Conservation (phyloP, 2,888 invertebrate genomes). For the Odontocolon sp. region DNA sequence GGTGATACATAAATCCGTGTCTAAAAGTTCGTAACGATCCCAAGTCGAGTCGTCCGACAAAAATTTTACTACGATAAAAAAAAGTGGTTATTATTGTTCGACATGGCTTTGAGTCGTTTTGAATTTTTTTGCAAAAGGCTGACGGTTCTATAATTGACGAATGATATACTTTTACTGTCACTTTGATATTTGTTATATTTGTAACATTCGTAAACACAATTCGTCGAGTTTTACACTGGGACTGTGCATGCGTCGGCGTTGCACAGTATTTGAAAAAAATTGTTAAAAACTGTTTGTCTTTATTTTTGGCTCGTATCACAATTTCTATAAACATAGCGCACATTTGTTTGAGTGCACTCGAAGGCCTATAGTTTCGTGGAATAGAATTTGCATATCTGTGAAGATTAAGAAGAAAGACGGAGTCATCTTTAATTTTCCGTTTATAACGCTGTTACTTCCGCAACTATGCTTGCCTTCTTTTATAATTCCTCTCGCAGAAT, state of each 20-base stretch:
- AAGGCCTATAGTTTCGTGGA: background rate
- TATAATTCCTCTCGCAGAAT: constrained; percentile 35
- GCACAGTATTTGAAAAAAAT: constrained; percentile 39
- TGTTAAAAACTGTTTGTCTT: background rate
- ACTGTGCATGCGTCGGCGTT: constrained; percentile 46
- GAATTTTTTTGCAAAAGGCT: too few relatives aligned
- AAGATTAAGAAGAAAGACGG: background rate
- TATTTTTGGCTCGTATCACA: constrained; percentile 29
- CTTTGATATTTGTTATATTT: too few relatives aligned
- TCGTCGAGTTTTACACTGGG: background rate
- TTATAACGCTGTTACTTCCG: constrained; percentile 14
- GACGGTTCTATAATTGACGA: too few relatives aligned
- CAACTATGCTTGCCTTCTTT: constrained; percentile 39
- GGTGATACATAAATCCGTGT: too few relatives aligned
- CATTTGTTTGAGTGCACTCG: constrained; percentile 28
- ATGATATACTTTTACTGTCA: too few relatives aligned
- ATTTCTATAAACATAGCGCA: constrained; percentile 14
- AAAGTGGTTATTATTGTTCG: too few relatives aligned
- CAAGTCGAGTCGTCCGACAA: too few relatives aligned
- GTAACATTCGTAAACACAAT: background rate
- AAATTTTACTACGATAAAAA: too few relatives aligned
- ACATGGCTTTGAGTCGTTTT: too few relatives aligned
- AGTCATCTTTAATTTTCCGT: background rate
- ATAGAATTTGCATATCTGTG: constrained; percentile 12
- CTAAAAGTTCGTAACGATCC: too few relatives aligned